Conservation (phyloP, 2,113 vertebrate genomes). For the Pelecanoides urinatrix region DNA sequence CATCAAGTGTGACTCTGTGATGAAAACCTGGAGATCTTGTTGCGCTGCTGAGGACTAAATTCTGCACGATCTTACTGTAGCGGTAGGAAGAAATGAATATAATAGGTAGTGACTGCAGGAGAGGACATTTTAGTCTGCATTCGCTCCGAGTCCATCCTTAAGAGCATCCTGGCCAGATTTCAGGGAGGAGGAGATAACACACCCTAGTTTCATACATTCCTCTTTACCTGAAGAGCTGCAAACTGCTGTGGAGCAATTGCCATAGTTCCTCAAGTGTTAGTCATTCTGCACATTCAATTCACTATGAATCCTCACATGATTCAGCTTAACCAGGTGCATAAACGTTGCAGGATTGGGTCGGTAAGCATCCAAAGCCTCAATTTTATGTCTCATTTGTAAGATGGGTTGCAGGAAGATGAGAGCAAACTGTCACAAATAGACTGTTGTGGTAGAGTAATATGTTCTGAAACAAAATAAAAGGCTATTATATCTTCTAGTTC, state of each 20-base stretch:
- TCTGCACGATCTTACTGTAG: not conserved
- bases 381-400: constrained; percentile 44
- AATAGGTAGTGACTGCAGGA: not conserved
- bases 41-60: not conserved
- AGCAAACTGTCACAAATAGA: constrained; percentile 17
- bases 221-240: not conserved
- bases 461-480: constrained; percentile 43
- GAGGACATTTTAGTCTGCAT: not conserved
- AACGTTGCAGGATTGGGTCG: constrained; percentile 48
- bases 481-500: constrained; percentile 51
- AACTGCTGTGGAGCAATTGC: not conserved
- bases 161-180: not conserved
- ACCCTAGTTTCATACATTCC: not conserved
- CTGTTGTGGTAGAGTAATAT: constrained; percentile 4
- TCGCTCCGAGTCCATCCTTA: not conserved
- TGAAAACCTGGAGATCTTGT: not conserved
- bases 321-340: constrained; percentile 55
- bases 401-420: constrained; percentile 39
- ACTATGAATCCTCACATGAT: not conserved
- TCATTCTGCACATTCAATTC: not conserved
- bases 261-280: not conserved
- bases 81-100: not conserved
- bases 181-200: not conserved
- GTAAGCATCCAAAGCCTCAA: constrained; percentile 9
- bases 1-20: not conserved